Percentiles rank a stretch among this genome's conserved stretches.
Evolutionary conservation across 2,113 vertebrate genomes (phyloP).

Genomic region (Carollia perspicillata): DNA sequence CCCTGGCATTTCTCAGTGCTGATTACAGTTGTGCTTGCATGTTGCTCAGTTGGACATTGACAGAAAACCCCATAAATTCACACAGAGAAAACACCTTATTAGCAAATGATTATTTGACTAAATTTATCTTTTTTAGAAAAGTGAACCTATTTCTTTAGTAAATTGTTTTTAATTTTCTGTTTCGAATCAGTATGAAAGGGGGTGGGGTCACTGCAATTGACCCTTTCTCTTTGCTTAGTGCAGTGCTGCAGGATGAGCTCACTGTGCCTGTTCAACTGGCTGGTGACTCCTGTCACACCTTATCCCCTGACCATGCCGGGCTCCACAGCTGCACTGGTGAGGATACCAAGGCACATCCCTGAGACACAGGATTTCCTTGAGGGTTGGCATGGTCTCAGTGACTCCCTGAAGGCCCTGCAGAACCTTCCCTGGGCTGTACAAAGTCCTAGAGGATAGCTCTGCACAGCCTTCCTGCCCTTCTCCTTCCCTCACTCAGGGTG

Average conservation of each 20-base stretch:
- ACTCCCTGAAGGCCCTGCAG: background rate
- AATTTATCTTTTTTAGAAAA: background rate
- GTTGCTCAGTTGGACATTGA: accelerated
- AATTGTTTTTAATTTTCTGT: background rate
- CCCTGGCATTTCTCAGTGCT: background rate
- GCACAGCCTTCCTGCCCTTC: background rate
- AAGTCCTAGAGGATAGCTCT: background rate
- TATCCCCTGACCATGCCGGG: background rate
- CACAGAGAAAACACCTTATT: background rate
- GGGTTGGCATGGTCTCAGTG: background rate
- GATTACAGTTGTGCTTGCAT: accelerated
- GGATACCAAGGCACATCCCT: background rate
- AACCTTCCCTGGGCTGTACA: background rate
- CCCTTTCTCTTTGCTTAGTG: background rate
- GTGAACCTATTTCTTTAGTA: background rate
- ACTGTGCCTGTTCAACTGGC: no score
- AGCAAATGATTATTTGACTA: background rate
- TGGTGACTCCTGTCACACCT: background rate
- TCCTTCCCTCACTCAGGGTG: background rate
- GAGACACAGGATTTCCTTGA: background rate
- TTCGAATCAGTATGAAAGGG: background rate
- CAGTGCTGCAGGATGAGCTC: background rate
- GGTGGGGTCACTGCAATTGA: no score
- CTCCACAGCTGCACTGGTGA: accelerated
- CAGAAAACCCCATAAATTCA: background rate